These are phyloP conservation scores for Cylloceria caligata DNA, from an alignment of 2,888 invertebrate species.

Conservation along the genomic window DNA sequence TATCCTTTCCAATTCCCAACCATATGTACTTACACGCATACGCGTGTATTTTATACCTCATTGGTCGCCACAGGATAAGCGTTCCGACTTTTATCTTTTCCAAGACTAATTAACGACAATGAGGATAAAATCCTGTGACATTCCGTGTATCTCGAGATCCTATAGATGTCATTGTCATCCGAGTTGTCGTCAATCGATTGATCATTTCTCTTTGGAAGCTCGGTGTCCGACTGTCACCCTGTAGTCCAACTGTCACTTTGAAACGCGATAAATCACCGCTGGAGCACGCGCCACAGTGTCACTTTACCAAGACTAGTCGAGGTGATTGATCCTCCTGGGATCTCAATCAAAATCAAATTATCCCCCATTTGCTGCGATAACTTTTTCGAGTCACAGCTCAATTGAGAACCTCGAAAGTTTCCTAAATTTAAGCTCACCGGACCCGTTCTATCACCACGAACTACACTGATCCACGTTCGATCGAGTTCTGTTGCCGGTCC, in stretches of 20 bases:
- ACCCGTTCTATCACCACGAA: background rate
- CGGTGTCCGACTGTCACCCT: background rate
- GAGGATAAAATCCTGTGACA: conserved; percentile 16
- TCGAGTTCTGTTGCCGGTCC: conserved; percentile 40
- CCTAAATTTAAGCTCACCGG: conserved; percentile 4
- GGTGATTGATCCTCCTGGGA: background rate
- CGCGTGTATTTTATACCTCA: background rate
- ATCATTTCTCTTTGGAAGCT: conserved; percentile 1
- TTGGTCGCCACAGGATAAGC: conserved; percentile 2
- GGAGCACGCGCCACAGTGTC: conserved; percentile 11
- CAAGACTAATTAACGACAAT: conserved; percentile 4
- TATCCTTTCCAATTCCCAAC: background rate
- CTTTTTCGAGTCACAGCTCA: background rate
- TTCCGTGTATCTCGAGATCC: conserved; percentile 29
- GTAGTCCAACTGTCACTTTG: conserved; percentile 7
- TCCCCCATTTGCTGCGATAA: background rate
- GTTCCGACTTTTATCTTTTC: background rate
- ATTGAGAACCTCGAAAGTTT: background rate
- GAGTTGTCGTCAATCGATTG: background rate
- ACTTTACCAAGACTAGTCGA: too few species aligned
- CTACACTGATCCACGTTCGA: conserved; percentile 42
- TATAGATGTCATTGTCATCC: conserved; percentile 40
- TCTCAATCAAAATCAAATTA: background rate
- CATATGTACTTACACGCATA: conserved; percentile 13
- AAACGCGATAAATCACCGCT: background rate